These are phyloP conservation scores for Egretta garzetta DNA, from an alignment of 2,113 vertebrate genomes.

Conservation along the genomic window DNA sequence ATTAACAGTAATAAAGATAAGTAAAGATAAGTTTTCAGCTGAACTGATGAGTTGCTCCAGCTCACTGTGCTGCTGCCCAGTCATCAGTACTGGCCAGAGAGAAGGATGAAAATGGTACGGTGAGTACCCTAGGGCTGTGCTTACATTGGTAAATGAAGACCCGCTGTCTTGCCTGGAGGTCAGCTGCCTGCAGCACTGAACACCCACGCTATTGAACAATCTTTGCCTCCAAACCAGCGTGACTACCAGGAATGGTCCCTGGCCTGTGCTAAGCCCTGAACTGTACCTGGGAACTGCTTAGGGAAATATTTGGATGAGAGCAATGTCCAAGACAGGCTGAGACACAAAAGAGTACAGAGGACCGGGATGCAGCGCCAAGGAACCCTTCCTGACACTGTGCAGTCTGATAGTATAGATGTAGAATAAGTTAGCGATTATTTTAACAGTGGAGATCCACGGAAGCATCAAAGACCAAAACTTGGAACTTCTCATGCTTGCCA, in stretches of 20 bases:
- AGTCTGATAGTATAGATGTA: not conserved
- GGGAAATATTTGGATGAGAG: not conserved
- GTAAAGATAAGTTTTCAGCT: not conserved
- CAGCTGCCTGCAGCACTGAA: not conserved
- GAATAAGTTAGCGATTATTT: not conserved
- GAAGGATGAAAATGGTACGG: not conserved
- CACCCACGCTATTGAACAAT: not conserved
- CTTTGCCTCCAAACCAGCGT: not conserved
- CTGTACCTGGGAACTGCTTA: not conserved
- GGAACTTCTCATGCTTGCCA: not conserved
- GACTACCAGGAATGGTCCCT: not conserved
- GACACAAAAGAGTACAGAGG: accelerated
- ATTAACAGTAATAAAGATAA: not conserved
- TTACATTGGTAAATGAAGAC: not conserved
- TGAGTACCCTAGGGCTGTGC: not conserved
- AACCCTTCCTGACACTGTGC: not conserved
- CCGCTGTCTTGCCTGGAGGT: not conserved
- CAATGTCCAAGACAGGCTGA: not conserved
- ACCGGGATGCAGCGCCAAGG: not conserved
- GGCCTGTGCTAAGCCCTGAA: not conserved
- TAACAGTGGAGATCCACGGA: not conserved
- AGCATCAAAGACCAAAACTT: not conserved
- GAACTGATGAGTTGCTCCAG: not conserved
- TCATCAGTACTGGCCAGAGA: not conserved
- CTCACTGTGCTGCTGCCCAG: not conserved